phyloP scores from a whole-genome alignment of 2,797 vertebrate species.

The Pseudocheirus occidentalis region DNA sequence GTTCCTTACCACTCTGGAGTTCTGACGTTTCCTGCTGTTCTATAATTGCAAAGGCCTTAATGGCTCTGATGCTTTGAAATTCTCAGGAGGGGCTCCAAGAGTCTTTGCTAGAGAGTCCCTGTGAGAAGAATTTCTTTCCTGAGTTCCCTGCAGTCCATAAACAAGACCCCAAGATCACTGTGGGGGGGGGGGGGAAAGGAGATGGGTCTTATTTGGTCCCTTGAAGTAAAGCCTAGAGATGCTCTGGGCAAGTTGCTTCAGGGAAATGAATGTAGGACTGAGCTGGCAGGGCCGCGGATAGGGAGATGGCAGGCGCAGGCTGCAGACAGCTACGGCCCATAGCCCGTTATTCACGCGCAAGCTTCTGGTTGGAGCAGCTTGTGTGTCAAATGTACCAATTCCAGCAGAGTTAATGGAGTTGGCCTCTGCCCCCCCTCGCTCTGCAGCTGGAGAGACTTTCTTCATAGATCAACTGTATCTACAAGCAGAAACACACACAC shows the following conservation, averaged over 20 bases:
- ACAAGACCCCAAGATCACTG: not conserved
- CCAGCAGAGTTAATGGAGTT: constrained; percentile 82
- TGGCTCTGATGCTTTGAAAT: not conserved
- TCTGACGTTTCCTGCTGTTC: not conserved
- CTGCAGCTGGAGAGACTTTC: constrained; percentile 76
- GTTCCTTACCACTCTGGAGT: not conserved
- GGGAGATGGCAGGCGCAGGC: constrained; percentile 66
- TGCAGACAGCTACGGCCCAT: constrained; percentile 70
- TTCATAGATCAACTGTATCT: constrained; percentile 72
- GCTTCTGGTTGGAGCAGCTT: constrained; percentile 77
- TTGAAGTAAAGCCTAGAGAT: not conserved
- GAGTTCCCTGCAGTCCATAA: not conserved
- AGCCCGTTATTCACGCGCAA: constrained; percentile 78
- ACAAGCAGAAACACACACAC: constrained; percentile 13
- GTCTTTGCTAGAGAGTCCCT: not conserved
- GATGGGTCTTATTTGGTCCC: not conserved
- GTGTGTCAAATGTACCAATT: constrained; percentile 82
- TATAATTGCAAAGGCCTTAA: not conserved
- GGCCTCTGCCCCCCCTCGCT: constrained; percentile 76
- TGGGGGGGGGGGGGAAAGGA: not conserved
- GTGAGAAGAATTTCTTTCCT: not conserved
- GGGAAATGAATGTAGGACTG: not conserved
- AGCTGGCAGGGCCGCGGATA: not conserved
- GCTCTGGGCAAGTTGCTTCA: not conserved
- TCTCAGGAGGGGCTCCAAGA: not conserved